Percentiles rank a stretch among this genome's conserved stretches.
Evolutionary conservation across 1,140 invertebrate species (phyloP).

Genomic region (Meloidogyne exigua): DNA sequence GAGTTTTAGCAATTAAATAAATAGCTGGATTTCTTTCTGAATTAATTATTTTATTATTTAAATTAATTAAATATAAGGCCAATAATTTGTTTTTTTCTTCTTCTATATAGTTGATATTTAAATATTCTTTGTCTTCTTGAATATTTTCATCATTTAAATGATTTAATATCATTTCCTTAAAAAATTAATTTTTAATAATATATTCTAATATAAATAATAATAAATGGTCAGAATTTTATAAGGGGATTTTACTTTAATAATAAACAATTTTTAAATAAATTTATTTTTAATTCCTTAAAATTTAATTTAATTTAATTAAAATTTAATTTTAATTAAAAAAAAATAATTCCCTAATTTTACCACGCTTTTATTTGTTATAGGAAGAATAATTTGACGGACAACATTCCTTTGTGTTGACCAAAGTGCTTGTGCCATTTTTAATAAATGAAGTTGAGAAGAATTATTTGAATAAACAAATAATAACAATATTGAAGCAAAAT

Average conservation of each 20-base stretch:
- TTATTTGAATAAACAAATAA: slow-evolving; percentile 45
- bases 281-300: too few relatives aligned
- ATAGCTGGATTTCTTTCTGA: too few relatives aligned
- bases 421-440: slow-evolving; percentile 35
- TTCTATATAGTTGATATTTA: neutral
- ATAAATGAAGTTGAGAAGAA: slow-evolving; percentile 21
- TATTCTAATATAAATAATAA: neutral
- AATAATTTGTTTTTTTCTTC: neutral
- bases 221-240: too few relatives aligned
- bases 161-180: slow-evolving; percentile 23
- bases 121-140: neutral
- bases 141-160: neutral
- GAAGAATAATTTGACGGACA: slow-evolving; percentile 43
- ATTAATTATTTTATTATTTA: neutral
- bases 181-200: neutral
- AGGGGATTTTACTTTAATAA: too few relatives aligned
- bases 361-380: neutral
- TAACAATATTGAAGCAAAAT: slow-evolving; percentile 34
- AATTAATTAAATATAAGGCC: neutral
- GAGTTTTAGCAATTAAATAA: too few relatives aligned
- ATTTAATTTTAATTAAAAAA: too few relatives aligned
- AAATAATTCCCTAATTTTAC: slow-evolving; percentile 27
- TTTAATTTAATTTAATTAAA: too few relatives aligned
- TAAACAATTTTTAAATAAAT: too few relatives aligned
- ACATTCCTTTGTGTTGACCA: slow-evolving; percentile 45